These are phyloP conservation scores for Leptinotarsa juncta DNA, from an alignment of 2,888 invertebrate species.

Conservation along the genomic window DNA sequence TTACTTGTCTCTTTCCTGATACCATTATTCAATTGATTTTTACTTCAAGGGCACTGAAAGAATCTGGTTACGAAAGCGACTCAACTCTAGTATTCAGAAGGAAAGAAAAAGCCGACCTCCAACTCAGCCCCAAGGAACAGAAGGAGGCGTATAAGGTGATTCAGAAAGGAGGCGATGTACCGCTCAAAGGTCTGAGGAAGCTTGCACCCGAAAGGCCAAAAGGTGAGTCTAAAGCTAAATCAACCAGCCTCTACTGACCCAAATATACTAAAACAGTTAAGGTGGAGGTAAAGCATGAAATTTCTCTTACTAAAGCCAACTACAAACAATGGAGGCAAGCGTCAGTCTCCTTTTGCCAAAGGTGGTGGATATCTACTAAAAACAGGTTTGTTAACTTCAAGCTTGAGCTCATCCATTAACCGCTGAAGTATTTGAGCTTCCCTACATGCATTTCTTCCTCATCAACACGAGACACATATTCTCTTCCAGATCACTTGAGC, in stretches of 20 bases:
- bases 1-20: slow-evolving; percentile 43
- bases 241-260: slow-evolving; percentile 22
- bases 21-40: slow-evolving; percentile 2
- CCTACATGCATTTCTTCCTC: slow-evolving; percentile 25
- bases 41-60: slow-evolving; percentile 80
- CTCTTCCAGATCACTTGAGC: slow-evolving; percentile 42
- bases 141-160: slow-evolving; percentile 87
- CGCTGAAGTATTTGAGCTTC: slow-evolving; percentile 26
- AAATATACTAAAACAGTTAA: slow-evolving; percentile 34
- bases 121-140: slow-evolving; percentile 85
- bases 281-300: slow-evolving; percentile 46
- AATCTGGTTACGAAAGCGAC: slow-evolving; percentile 92
- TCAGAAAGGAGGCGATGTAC: slow-evolving; percentile 95
- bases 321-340: neutral
- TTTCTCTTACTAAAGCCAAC: slow-evolving; percentile 28
- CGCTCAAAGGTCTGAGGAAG: slow-evolving; percentile 90
- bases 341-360: neutral
- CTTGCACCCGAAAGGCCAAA: slow-evolving; percentile 86
- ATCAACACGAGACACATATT: slow-evolving; percentile 28
- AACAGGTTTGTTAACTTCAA: slow-evolving; percentile 32
- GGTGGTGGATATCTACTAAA: slow-evolving; percentile 39
- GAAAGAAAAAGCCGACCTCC: slow-evolving; percentile 74
- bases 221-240: slow-evolving; percentile 67
- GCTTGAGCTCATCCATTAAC: slow-evolving; percentile 21
- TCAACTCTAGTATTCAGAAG: slow-evolving; percentile 88